Evolutionary conservation across 2,797 vertebrate genomes (phyloP), one percentile per base, ranked within the genome.

Genomic region (Diplodus puntazzo): DNA sequence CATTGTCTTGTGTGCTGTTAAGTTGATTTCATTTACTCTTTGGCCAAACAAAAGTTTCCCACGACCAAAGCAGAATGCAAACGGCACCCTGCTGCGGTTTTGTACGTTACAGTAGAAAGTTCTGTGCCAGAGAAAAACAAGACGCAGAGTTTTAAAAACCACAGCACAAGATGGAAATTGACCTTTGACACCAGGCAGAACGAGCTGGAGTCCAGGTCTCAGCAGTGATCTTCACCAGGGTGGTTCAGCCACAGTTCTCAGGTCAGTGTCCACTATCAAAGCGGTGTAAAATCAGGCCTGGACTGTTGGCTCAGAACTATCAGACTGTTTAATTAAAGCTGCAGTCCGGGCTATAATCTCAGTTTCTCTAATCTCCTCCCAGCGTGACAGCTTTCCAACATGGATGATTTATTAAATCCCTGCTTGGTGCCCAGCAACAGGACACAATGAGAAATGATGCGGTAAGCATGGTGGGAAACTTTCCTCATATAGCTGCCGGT

Each of bases 321-420:
- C 60, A 65, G 49, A 67, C 63, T 73, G 75, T 90, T 92, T 92
- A 88, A 94, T 93, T 90, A 92, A 90, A 93, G 53, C 76, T 71
- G 63, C 74, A 62, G 73, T 58, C 46, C 73, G 18, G 54, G 67
- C 65, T 77, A 11, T 84, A 89, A 90, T 88, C 79, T 88, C 63
- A 60, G 68, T 67, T 75, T 55, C 77, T 88, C 73, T 92, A 87
- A 93, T 92, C 90, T 90, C 73, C 69, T 78, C 84, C 3, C 90
- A 90, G 92, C 77, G 7, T 72, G 85, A 87, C 81, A 67, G 79
- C 81, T 77, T 86, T 85, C 88, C 89, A 90, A 83, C 86, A 69
- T 77, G 86, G 87, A 87, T 39, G 69, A 87, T 58, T 90, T 90
- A 89, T 92, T 91, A 91, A 92, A 87, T 78, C 87, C 77, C 68